These are phyloP conservation scores for Spinibarbus caldwelli DNA, from an alignment of 2,797 vertebrate species.

Conservation along the genomic window DNA sequence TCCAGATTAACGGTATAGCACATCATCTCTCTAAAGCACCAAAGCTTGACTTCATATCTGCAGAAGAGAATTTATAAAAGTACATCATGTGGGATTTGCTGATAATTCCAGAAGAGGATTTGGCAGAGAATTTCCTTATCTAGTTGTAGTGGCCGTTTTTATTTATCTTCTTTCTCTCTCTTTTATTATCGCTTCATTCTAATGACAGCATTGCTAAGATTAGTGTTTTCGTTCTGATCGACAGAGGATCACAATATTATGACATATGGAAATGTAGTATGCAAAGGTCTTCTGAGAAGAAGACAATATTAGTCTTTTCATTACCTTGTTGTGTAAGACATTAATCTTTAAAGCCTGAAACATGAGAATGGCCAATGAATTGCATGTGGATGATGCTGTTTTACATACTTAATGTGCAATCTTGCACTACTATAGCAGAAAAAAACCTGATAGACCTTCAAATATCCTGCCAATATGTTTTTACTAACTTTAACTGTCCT, in stretches of 20 bases:
- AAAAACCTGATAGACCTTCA: neutral
- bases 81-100: slow-evolving; percentile 43
- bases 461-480: neutral
- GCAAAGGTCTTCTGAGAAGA: neutral
- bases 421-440: neutral
- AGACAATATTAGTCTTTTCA: neutral
- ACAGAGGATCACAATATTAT: slow-evolving; percentile 9
- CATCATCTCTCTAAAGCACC: slow-evolving; percentile 26
- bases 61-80: slow-evolving; percentile 35
- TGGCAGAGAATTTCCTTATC: slow-evolving; percentile 28
- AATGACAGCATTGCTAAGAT: neutral
- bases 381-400: neutral
- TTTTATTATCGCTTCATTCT: neutral
- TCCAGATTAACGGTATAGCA: slow-evolving; percentile 72
- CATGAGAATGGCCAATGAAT: neutral
- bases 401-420: neutral
- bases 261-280: neutral
- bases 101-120: slow-evolving; percentile 34
- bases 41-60: slow-evolving; percentile 29
- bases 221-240: slow-evolving; percentile 1
- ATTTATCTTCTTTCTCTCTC: neutral
- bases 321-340: slow-evolving; percentile 2
- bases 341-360: neutral
- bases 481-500: neutral
- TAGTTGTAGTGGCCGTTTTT: slow-evolving; percentile 2